Base-by-base conservation (phyloP, 2,113 vertebrate genomes). In the Notarius quadriscutis region DNA sequence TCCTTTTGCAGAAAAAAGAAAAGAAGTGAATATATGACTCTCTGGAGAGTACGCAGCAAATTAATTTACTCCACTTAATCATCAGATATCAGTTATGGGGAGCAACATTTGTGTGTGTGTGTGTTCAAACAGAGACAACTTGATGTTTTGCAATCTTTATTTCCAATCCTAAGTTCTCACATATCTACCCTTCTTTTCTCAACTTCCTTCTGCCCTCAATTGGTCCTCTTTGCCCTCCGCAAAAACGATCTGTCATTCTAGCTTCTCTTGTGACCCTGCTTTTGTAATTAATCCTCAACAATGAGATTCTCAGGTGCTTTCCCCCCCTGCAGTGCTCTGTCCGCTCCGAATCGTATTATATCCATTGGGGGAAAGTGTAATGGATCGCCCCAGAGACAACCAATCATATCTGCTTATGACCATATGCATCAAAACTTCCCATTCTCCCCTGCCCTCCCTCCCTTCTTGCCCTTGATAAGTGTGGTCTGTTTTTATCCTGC, bases 401-500 rank as follows among this genome's bases (percentile, higher is more conserved):
- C 15, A 93, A 94, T 94, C 89, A 94, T 93, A 94, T 95, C 93
- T 93, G 60, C 88, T 93, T 93, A 93, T 94, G 91, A 90, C 91
- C 91, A 87, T 93, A 92, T 93, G 91, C 92, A 93, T 87, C 89
- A 90, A 87, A 90, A 87, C 87, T 89, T 41, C 72, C 81, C 67
- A 20, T 62, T 82, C 51, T 60, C 34, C 57, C 41, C 55, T 11
- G 51, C 53, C 78, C 67, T 57, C 78, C 90, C 92, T 91, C 78
- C 86, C 91, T 90, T 75, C 50, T 48, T 92, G 93, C 90, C 94
- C 93, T 94, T 95, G 93, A 95, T 94, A 93, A 93, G 92, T 92
- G 90, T 92, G 91, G 91, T 92, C 87, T 91, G 92, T 91, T 94
- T 95, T 95, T 88, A 91, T 89, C 84, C 89, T 86, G 89, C 86